Percentiles rank a stretch among this genome's conserved stretches.
Conservation (phyloP, 2,113 vertebrate genomes). For the Polyodon spathula region DNA sequence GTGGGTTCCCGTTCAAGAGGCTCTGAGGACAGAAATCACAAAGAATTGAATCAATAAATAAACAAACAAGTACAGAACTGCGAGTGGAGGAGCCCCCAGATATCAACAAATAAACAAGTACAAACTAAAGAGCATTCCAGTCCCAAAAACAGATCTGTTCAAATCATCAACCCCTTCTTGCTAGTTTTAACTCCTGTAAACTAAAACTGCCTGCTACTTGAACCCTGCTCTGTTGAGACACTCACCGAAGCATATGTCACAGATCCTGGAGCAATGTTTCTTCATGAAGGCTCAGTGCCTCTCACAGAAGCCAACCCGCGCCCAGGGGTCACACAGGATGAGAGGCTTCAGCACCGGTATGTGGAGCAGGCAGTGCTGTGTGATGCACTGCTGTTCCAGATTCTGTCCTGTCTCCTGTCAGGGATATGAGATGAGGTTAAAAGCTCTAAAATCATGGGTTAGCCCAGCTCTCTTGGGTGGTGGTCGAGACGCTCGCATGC, state of each 20-base stretch:
- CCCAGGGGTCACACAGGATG: conserved; percentile 51
- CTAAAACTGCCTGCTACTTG: not conserved
- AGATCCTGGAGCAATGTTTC: conserved; percentile 60
- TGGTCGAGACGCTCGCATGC: no score
- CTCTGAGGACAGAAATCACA: conserved; percentile 38
- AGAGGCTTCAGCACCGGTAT: not conserved
- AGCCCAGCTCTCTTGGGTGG: no score
- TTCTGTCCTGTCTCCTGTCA: not conserved
- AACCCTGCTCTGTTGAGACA: not conserved
- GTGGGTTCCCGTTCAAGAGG: conserved; percentile 38
- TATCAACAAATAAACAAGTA: no score
- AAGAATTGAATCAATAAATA: not conserved
- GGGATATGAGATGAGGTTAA: no score
- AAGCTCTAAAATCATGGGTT: no score
- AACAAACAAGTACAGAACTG: not conserved
- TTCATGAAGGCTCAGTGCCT: conserved; percentile 56
- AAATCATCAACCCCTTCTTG: no score
- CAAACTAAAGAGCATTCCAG: no score
- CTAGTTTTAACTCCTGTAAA: not conserved
- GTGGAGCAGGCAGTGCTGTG: not conserved
- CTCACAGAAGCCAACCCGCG: conserved; percentile 56
- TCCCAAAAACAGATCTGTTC: no score
- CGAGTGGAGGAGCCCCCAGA: no score
- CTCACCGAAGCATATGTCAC: conserved; percentile 59
- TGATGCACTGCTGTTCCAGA: no score